Base-by-base conservation (phyloP, 2,113 vertebrate genomes). In the Boulengerochromis microlepis region DNA sequence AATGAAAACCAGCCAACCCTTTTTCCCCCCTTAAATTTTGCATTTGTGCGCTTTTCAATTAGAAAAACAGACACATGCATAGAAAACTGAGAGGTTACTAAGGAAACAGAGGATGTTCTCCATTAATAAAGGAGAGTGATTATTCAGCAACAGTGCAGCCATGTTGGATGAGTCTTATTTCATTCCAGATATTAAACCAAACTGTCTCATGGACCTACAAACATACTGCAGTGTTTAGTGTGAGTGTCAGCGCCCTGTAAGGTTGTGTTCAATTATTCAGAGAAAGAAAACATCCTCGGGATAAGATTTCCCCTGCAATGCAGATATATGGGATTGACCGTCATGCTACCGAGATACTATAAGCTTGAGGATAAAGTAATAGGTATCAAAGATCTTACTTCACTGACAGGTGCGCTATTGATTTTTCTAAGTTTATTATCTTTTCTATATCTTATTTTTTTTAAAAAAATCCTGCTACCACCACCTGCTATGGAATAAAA, bases 291-390 rank as follows among this genome's bases (percentile, higher is more conserved):
- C 88, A 85, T 93, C 85, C 69, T 82, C 15, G 5, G 86, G 85
- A 90, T 94, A 92, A 91, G 85, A 87, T 94, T 91, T 92, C 91
- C 87, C 71, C 92, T 94, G 93, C 94, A 94, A 84, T 94, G 93
- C 93, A 94, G 93, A 93, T 95, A 56, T 85, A 91, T 87, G 83
- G 59, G 80, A 83, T 40, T 92, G 91, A 93, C 92, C 89, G 89
- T 84, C 54, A 38, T 80, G 57, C 80, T 54, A 45, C 47, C 50
- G 64, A 85, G 24, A 80, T 35, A 64, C 61, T 81, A 29, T 89
- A 56, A 80, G 85, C 54, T 71, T 59, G 29, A 86, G 54, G 22
- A 10, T 53, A 80, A 78, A 53, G n/a, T 15, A 61, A 64, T 69
- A 9, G 81, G 16, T 89, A 80, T 89, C 50, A 76, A 81, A 82